Evolutionary conservation across 2,113 vertebrate species (phyloP).

Genomic region (Conger conger): DNA sequence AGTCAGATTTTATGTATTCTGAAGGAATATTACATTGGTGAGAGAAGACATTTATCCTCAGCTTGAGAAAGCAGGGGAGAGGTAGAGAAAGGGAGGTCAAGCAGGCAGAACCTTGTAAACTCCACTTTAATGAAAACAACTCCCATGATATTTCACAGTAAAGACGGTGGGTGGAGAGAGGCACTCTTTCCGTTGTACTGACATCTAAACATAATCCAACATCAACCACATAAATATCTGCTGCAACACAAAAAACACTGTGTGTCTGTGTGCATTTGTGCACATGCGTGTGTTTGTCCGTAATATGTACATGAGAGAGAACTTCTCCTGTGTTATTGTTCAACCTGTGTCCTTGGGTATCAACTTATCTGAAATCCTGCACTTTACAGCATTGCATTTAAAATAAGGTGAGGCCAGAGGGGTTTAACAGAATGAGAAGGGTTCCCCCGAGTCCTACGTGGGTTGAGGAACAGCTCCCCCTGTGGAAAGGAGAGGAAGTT

Average conservation of each 20-base stretch:
- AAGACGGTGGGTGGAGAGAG: not conserved
- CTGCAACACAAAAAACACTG: not conserved
- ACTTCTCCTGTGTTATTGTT: not conserved
- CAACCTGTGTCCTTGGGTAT: not conserved
- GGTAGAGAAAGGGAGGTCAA: not conserved
- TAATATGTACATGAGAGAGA: not conserved
- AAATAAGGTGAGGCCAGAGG: not conserved
- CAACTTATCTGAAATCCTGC: not conserved
- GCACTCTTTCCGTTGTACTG: not conserved
- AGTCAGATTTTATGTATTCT: not conserved
- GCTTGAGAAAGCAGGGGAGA: not conserved
- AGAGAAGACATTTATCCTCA: not conserved
- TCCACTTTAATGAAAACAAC: slow-evolving; percentile 15
- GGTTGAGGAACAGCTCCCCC: slow-evolving; percentile 49
- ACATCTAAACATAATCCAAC: not conserved
- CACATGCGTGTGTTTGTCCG: not conserved
- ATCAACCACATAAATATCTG: not conserved
- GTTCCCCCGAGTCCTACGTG: slow-evolving; percentile 40
- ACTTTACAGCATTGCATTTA: not conserved
- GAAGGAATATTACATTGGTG: not conserved
- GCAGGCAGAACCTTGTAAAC: not conserved
- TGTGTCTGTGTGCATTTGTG: not conserved
- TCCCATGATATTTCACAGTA: not conserved
- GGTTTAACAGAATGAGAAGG: not conserved
- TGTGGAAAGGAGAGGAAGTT: slow-evolving; percentile 35